Conservation (phyloP, 2,888 invertebrate species). For the Sturmia bella region DNA sequence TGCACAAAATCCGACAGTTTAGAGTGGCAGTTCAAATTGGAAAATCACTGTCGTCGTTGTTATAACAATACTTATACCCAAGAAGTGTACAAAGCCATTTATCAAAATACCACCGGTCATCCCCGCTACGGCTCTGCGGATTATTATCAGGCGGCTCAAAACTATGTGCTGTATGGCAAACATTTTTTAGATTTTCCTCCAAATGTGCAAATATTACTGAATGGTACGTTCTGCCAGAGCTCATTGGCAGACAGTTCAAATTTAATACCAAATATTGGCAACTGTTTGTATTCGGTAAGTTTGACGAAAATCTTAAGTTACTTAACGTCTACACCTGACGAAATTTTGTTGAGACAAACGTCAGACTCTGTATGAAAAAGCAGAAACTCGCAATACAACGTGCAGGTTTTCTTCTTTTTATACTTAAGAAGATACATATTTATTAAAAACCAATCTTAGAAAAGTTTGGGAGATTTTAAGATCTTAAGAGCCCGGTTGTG, state of each 20-base stretch:
- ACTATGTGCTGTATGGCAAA: slow-evolving; percentile 76
- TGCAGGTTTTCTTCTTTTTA: too few species aligned
- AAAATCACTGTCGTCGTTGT: slow-evolving; percentile 70
- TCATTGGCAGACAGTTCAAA: slow-evolving; percentile 24
- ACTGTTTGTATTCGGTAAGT: slow-evolving; percentile 13
- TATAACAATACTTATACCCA: slow-evolving; percentile 71
- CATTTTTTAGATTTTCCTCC: slow-evolving; percentile 75
- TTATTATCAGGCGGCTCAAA: slow-evolving; percentile 78
- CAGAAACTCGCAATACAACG: too few species aligned
- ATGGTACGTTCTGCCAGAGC: slow-evolving; percentile 42
- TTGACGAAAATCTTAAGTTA: neutral
- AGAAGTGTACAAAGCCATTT: slow-evolving; percentile 77
- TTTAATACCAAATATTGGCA: slow-evolving; percentile 43
- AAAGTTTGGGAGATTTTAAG: too few species aligned
- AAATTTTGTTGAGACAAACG: neutral
- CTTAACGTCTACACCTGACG: neutral
- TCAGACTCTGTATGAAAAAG: too few species aligned
- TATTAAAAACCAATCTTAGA: too few species aligned
- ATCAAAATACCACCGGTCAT: slow-evolving; percentile 73
- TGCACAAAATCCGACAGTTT: slow-evolving; percentile 24
- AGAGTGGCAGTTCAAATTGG: slow-evolving; percentile 67
- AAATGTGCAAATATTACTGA: slow-evolving; percentile 68
- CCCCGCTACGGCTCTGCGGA: slow-evolving; percentile 74
- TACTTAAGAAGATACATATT: too few species aligned
- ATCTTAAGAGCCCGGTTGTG: too few species aligned